Conservation (phyloP, 1,140 invertebrate species). For the Linepithema humile region DNA sequence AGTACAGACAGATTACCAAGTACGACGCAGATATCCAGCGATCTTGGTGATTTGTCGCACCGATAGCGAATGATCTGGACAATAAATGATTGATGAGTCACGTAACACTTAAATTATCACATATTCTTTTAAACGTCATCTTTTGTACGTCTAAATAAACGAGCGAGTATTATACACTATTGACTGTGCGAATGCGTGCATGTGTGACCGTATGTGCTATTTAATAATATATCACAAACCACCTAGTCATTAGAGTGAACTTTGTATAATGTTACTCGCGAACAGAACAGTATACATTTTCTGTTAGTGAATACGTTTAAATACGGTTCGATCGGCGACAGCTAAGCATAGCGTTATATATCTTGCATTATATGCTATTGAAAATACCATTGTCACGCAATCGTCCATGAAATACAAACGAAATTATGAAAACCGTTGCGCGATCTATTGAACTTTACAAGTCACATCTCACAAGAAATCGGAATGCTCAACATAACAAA, state of each 20-base stretch:
- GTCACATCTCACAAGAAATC: constrained; percentile 52
- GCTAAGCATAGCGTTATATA: constrained; percentile 36
- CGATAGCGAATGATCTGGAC: constrained; percentile 65
- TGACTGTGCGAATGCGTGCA: constrained; percentile 24
- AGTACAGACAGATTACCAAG: constrained; percentile 60
- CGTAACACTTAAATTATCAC: constrained; percentile 62
- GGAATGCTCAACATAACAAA: constrained; percentile 10
- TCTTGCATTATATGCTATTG: constrained; percentile 36
- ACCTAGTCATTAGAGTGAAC: constrained; percentile 55
- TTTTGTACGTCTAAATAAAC: constrained; percentile 68
- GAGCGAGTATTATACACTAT: constrained; percentile 31
- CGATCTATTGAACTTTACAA: constrained; percentile 53
- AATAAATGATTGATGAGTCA: constrained; percentile 68
- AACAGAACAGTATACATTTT: constrained; percentile 11
- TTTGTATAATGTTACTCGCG: constrained; percentile 50
- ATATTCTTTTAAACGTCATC: constrained; percentile 68
- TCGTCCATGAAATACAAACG: constrained; percentile 63
- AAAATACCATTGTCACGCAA: constrained; percentile 60
- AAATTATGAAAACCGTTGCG: constrained; percentile 59
- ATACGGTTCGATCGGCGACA: constrained; percentile 32
- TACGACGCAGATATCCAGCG: not conserved
- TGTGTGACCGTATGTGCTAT: constrained; percentile 54
- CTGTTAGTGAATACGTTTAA: constrained; percentile 52
- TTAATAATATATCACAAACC: constrained; percentile 62
- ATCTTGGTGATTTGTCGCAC: constrained; percentile 63